These are phyloP conservation scores for Yoshiicerus persimilis DNA, from an alignment of 1,140 invertebrate genomes.

Conservation along the genomic window DNA sequence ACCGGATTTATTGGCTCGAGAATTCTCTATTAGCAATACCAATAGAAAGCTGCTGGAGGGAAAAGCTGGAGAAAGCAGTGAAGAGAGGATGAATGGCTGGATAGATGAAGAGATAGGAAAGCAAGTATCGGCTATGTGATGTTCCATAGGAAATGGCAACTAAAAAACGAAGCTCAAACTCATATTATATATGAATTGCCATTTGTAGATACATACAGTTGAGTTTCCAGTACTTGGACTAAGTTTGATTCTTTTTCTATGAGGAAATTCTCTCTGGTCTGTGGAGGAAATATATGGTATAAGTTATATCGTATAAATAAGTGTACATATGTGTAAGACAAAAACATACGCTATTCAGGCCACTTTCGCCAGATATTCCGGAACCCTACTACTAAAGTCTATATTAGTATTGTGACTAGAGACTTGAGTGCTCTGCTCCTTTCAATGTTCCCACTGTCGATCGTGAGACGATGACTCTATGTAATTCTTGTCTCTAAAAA, in stretches of 20 bases:
- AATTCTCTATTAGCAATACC: slow-evolving; percentile 37
- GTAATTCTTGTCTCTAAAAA: background rate
- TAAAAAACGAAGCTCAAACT: background rate
- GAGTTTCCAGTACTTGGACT: background rate
- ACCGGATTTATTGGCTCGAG: slow-evolving; percentile 41
- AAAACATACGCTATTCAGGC: background rate
- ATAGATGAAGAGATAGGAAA: slow-evolving; percentile 20
- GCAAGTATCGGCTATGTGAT: background rate
- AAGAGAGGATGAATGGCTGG: background rate
- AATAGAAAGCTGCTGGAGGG: slow-evolving; percentile 6
- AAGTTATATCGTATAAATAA: background rate
- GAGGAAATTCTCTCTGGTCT: background rate
- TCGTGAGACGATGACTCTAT: background rate
- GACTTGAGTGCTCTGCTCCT: background rate
- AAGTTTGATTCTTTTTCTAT: background rate
- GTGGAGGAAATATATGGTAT: background rate
- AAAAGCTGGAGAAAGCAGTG: slow-evolving; percentile 6
- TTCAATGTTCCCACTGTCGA: background rate
- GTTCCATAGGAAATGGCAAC: background rate
- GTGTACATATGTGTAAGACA: background rate
- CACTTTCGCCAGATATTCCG: background rate
- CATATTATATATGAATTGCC: background rate
- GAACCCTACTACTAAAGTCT: background rate
- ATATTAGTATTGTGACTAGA: background rate
- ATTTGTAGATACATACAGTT: background rate